phyloP scores from a whole-genome alignment of 2,888 invertebrate genomes.

The Caenorhabditis japonica region DNA sequence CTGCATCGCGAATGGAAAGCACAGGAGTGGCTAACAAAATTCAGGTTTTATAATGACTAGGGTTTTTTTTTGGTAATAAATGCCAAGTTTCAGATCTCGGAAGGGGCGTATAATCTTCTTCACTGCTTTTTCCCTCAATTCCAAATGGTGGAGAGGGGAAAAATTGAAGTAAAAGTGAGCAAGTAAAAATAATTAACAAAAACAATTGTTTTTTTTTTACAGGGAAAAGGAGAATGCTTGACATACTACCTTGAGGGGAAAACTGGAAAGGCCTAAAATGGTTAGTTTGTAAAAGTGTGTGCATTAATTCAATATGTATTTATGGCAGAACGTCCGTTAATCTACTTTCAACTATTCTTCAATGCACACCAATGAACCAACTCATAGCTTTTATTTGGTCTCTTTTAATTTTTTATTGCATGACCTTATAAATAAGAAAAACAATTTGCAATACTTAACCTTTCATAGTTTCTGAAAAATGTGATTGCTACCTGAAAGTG shows the following conservation, averaged over 20 bases:
- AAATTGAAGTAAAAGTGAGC: conserved; percentile 73
- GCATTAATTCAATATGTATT: background rate
- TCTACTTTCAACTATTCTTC: no score
- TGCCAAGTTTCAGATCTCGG: conserved; percentile 69
- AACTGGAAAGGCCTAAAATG: conserved; percentile 27
- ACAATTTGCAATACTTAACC: no score
- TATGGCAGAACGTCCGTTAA: background rate
- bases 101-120: conserved; percentile 71
- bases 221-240: conserved; percentile 75
- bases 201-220: conserved; percentile 20
- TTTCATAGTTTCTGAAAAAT: background rate
- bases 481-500: background rate
- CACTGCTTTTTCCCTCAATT: conserved; percentile 75
- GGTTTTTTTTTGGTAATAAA: no score
- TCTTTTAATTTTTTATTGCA: no score
- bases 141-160: conserved; percentile 70
- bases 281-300: background rate
- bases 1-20: conserved; percentile 75
- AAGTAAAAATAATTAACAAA: background rate
- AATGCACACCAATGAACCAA: no score
- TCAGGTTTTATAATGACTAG: no score
- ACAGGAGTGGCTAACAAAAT: conserved; percentile 75
- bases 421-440: no score
- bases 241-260: conserved; percentile 73
- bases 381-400: no score